Conservation (phyloP, 2,888 invertebrate species). For the Teleogryllus oceanicus region DNA sequence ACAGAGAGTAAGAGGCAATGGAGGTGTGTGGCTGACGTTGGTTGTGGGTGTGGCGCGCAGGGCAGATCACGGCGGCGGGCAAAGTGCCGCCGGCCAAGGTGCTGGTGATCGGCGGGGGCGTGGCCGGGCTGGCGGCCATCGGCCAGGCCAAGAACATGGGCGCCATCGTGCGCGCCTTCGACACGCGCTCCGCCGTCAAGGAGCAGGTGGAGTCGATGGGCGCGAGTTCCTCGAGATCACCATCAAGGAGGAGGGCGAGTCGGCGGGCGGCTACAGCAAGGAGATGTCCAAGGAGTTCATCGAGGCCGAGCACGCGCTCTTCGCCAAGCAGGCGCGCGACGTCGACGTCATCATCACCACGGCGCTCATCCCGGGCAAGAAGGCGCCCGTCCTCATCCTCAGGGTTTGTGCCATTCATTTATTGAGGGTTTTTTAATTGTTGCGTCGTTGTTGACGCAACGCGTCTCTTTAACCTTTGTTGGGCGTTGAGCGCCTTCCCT, state of each 20-base stretch:
- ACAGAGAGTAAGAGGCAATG: too few relatives aligned
- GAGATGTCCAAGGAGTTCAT: conserved; percentile 84
- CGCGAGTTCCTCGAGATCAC: conserved; percentile 81
- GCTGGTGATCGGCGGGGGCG: conserved; percentile 85
- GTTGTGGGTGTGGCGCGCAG: conserved; percentile 46
- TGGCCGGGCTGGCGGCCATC: conserved; percentile 81
- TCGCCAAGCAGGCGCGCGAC: conserved; percentile 78
- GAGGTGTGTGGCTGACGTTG: too few relatives aligned
- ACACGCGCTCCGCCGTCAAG: conserved; percentile 76
- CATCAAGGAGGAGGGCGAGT: conserved; percentile 69
- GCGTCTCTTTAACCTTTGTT: too few relatives aligned
- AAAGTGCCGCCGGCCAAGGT: conserved; percentile 85
- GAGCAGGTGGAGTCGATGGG: conserved; percentile 85
- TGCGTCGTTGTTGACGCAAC: too few relatives aligned
- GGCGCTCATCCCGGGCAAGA: conserved; percentile 81
- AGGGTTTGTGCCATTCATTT: conserved; percentile 56
- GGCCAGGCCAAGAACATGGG: conserved; percentile 84
- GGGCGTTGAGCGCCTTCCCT: too few relatives aligned
- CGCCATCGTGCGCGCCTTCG: conserved; percentile 85
- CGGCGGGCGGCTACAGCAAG: conserved; percentile 76
- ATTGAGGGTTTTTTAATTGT: too few relatives aligned
- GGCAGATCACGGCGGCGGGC: conserved; percentile 88
- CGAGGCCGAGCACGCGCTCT: conserved; percentile 78
- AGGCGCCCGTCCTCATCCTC: conserved; percentile 73
- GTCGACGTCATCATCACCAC: conserved; percentile 87